These are phyloP conservation scores for Stichodactyla mertensii DNA, from an alignment of 64 coral and sea anemone species.

Conservation along the genomic window DNA sequence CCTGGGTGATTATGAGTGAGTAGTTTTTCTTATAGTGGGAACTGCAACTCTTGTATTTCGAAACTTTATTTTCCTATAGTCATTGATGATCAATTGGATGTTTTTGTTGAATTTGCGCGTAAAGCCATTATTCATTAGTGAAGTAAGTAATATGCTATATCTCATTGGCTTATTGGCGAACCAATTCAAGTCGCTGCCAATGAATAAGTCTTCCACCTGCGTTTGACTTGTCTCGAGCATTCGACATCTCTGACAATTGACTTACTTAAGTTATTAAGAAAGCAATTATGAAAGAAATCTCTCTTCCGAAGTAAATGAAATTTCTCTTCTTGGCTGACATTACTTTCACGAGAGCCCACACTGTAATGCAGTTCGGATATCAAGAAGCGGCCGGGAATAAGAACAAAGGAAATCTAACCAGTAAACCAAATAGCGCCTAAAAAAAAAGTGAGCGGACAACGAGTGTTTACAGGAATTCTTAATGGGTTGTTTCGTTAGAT, in stretches of 20 bases:
- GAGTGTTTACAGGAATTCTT: slow-evolving; percentile 10
- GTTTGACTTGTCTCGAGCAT: slow-evolving; percentile 48
- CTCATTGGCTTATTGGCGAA: not conserved
- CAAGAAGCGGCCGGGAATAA: not conserved
- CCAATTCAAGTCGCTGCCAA: not conserved
- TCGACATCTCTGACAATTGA: slow-evolving; percentile 84
- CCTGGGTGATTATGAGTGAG: too few species aligned
- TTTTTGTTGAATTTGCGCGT: not conserved
- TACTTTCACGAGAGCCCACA: slow-evolving; percentile 14
- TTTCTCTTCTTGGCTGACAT: slow-evolving; percentile 48
- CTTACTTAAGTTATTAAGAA: slow-evolving; percentile 87
- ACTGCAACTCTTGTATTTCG: not conserved
- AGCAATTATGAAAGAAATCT: slow-evolving; percentile 78
- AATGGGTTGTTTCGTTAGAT: not conserved
- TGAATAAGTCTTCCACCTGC: slow-evolving; percentile 34
- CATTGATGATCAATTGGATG: not conserved
- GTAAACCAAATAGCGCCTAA: not conserved
- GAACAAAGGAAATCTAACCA: not conserved
- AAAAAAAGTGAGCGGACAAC: not conserved
- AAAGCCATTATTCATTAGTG: not conserved
- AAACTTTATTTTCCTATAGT: not conserved
- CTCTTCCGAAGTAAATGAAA: slow-evolving; percentile 74
- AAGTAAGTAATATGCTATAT: not conserved
- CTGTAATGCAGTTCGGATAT: slow-evolving; percentile 9
- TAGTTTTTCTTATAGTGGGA: too few species aligned